These are phyloP conservation scores for Agrochola macilenta DNA, from an alignment of 2,888 invertebrate species.

Conservation along the genomic window DNA sequence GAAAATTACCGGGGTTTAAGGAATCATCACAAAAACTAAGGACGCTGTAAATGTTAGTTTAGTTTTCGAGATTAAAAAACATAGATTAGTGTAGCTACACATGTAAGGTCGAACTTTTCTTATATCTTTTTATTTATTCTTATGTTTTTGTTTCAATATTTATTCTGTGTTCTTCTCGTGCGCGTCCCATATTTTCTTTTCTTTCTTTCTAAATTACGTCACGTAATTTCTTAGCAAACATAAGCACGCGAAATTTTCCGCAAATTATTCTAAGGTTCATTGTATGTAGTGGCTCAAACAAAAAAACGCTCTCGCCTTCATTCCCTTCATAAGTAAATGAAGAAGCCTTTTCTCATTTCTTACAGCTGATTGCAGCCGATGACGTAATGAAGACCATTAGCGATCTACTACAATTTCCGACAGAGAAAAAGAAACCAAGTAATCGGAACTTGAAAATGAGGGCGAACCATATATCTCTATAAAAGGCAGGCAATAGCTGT, in stretches of 20 bases:
- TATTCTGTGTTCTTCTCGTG: background rate
- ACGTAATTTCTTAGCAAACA: background rate
- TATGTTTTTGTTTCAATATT: background rate
- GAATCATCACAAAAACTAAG: background rate
- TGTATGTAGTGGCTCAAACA: too few species aligned
- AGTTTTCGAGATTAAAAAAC: background rate
- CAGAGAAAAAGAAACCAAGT: conserved; percentile 33
- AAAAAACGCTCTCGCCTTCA: background rate
- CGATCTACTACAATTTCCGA: conserved; percentile 42
- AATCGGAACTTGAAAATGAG: conserved; percentile 40
- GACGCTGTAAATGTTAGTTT: background rate
- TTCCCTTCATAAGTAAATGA: background rate
- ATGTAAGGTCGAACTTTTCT: background rate
- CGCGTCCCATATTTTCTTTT: background rate
- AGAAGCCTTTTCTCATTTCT: conserved; percentile 23
- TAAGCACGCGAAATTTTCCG: background rate
- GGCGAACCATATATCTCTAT: background rate
- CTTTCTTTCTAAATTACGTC: background rate
- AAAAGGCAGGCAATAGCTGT: background rate
- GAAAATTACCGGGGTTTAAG: background rate
- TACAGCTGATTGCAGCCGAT: conserved; percentile 25
- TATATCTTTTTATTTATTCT: too few species aligned
- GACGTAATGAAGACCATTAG: conserved; percentile 30
- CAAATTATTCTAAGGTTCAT: background rate
- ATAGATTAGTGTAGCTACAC: background rate